phyloP scores from a whole-genome alignment of 2,113 vertebrate species.

The Mustelus asterias region DNA sequence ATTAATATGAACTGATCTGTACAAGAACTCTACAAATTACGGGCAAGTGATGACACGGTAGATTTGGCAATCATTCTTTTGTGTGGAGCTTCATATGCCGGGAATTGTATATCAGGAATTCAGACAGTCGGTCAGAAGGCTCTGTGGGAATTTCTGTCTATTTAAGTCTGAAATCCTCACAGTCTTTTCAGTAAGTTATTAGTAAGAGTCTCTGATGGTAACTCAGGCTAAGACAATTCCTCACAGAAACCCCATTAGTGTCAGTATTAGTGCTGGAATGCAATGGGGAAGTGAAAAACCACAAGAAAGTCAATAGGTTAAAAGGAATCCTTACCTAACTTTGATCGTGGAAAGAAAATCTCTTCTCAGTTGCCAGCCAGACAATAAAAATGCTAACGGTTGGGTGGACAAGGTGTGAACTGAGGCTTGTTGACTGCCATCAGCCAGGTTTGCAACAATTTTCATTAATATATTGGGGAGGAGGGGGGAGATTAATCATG shows the following conservation, averaged over 20 bases:
- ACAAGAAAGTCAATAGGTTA: not conserved
- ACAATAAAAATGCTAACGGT: not conserved
- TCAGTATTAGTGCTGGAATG: not conserved
- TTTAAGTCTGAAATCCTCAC: constrained; percentile 27
- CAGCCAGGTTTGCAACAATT: not conserved
- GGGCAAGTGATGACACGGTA: not conserved
- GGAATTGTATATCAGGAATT: not conserved
- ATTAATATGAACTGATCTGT: not conserved
- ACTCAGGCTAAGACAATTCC: not conserved
- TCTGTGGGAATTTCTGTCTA: constrained; percentile 13
- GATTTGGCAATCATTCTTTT: not conserved
- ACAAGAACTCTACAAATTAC: not conserved
- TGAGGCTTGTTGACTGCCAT: not conserved
- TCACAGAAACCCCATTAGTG: not conserved
- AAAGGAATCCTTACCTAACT: not conserved
- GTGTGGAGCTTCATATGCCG: not conserved
- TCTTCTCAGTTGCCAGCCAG: constrained; percentile 1
- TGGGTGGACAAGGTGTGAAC: not conserved
- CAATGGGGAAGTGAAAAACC: not conserved
- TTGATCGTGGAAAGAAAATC: not conserved
- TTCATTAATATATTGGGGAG: not conserved
- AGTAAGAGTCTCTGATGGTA: constrained; percentile 14
- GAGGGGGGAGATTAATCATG: too few species aligned
- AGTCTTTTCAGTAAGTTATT: constrained; percentile 25
- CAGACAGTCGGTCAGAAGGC: not conserved